Evolutionary conservation across 2,797 vertebrate species (phyloP).

Genomic region (Semaprochilodus insignis): DNA sequence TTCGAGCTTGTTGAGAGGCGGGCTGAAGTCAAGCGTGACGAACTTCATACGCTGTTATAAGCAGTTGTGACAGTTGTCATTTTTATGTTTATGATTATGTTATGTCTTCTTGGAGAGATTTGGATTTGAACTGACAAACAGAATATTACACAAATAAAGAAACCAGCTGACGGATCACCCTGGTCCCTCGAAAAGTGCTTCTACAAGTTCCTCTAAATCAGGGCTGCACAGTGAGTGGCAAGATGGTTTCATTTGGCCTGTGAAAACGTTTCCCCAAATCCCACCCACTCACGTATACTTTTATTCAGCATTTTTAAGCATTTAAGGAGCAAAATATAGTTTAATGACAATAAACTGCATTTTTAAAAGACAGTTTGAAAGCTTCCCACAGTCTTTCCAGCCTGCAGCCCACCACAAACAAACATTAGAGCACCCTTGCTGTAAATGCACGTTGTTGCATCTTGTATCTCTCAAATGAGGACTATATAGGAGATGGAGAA

Average conservation of each 20-base stretch:
- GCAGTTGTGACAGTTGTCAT: conserved; percentile 61
- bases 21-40: conserved; percentile 53
- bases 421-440: no score
- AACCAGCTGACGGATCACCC: not conserved
- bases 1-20: conserved; percentile 38
- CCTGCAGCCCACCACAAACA: no score
- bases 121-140: conserved; percentile 39
- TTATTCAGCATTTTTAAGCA: no score
- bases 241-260: no score
- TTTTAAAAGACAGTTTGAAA: no score
- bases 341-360: no score
- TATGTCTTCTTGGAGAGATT: conserved; percentile 23
- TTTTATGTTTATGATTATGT: conserved; percentile 45
- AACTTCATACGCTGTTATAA: conserved; percentile 55
- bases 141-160: conserved; percentile 47
- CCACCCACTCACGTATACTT: no score
- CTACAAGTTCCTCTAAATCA: not conserved
- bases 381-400: no score
- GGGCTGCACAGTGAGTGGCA: no score
- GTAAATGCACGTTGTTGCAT: not conserved
- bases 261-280: no score
- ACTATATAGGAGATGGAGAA: not conserved
- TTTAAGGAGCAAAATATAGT: no score
- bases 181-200: not conserved
- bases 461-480: not conserved